phyloP scores from a whole-genome alignment of 2,797 vertebrate genomes.

The Sebastes taczanowskii region DNA sequence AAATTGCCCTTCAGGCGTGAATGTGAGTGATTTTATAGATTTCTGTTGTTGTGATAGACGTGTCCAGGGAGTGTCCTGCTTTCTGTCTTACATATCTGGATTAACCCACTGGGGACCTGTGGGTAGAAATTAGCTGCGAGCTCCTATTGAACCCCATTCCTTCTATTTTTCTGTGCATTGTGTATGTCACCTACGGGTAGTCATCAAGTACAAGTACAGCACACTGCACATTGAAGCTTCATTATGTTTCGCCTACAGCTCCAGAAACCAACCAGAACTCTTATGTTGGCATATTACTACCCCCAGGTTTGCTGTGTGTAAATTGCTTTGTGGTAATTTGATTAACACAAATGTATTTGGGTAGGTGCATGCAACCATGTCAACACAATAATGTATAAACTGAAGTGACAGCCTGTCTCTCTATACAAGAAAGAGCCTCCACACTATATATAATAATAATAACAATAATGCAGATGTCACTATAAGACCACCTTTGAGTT shows the following conservation, averaged over 20 bases:
- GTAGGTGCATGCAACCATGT: not conserved
- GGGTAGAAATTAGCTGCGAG: not conserved
- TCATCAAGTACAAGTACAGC: conserved; percentile 19
- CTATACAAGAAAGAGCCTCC: not conserved
- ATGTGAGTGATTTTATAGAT: not conserved
- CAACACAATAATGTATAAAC: not conserved
- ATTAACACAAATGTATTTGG: conserved; percentile 9
- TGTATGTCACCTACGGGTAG: conserved; percentile 23
- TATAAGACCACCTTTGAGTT: not conserved
- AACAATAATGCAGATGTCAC: not conserved
- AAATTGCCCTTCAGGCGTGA: not conserved
- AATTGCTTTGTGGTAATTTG: conserved; percentile 31
- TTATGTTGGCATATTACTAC: not conserved
- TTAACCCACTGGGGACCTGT: not conserved
- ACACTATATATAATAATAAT: no score
- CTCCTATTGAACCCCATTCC: not conserved
- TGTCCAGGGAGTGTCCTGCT: not conserved
- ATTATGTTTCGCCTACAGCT: conserved; percentile 35
- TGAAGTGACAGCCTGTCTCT: not conserved
- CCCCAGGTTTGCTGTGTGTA: conserved; percentile 1
- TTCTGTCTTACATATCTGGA: not conserved
- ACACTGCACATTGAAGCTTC: conserved; percentile 31
- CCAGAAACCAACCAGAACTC: conserved; percentile 2
- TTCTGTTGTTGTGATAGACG: not conserved
- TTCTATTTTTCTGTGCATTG: not conserved